Base-by-base conservation (phyloP, 2,888 invertebrate genomes). In the Xestia rhomboidea region DNA sequence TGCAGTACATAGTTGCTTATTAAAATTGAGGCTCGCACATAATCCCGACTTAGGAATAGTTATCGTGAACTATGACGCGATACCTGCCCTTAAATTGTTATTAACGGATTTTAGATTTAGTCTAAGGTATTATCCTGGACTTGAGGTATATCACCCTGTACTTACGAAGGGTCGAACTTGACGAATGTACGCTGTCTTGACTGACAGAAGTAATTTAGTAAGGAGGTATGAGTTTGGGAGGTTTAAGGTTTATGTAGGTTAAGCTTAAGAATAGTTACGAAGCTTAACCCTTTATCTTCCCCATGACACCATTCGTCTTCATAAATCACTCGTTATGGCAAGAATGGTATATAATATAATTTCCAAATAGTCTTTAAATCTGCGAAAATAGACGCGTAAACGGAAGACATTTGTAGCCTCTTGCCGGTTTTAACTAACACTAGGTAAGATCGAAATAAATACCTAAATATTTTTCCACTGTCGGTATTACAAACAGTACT, bases 1-100 rank as follows among this genome's bases (percentile, higher is more conserved):
- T 89, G 73, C 88, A 90, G 87, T 89, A 41, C 41, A n/a, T 41
- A 89, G 91, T 91, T 91, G 90, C 90, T 92, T 93, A 93, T 93
- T 93, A 92, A 93, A 89, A 92, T 92, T 91, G 88, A 90, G 88
- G 84, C 76, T 68, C 78, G 84, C 88, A 74, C 87, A 84, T 90
- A 90, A 92, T 89, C 88, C 86, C 81, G 81, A 85, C 83, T 91
- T 89, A 89, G 82, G 85, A 88, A 91, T 90, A 90, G 90, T 91
- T 92, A 82, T 57, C 18, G 72, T n/a, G 21, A 86, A 82, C 73
- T 83, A 74, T 73, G 60, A 38, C 7, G 51, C 21, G 64, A 63
- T 77, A 86, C 77, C 78, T 77, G 73, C 54, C 57, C 84, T 64
- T 21, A 75, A 79, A 88, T 79, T 77, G 75, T 81, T 79, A 68